phyloP scores from a whole-genome alignment of 2,888 invertebrate genomes.

The Aricia artaxerxes region DNA sequence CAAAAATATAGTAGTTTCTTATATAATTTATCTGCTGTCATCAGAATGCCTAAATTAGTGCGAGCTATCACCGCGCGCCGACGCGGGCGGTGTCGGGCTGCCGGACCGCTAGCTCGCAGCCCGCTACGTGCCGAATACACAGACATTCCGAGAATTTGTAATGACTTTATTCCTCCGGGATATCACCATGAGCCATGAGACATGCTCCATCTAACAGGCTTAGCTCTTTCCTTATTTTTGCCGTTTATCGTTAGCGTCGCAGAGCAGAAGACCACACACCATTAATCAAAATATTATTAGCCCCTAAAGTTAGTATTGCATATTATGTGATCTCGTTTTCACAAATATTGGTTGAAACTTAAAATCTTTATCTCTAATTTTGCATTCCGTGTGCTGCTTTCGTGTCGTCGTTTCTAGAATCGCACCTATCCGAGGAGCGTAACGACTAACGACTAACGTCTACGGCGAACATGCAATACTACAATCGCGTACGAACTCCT shows the following conservation, averaged over 20 bases:
- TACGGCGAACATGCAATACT: background rate
- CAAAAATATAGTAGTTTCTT: background rate
- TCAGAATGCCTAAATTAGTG: background rate
- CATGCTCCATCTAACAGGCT: background rate
- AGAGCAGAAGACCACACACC: background rate
- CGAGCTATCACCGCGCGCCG: background rate
- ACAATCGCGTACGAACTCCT: background rate
- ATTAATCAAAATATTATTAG: background rate
- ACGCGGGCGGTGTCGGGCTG: background rate
- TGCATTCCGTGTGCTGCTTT: background rate
- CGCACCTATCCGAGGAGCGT: background rate
- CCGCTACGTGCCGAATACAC: background rate
- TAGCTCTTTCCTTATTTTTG: background rate
- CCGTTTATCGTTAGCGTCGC: background rate
- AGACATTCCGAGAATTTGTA: background rate
- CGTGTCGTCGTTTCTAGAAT: background rate
- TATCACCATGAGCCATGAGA: background rate
- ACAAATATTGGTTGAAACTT: too few relatives aligned
- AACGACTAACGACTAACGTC: background rate
- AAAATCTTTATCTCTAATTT: background rate
- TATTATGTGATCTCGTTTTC: too few relatives aligned
- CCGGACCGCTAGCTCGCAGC: background rate
- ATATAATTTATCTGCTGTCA: background rate
- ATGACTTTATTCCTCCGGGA: background rate
- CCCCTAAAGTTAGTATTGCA: background rate